Base-by-base conservation (phyloP, 1,140 invertebrate species). In the Andricus grossulariae region DNA sequence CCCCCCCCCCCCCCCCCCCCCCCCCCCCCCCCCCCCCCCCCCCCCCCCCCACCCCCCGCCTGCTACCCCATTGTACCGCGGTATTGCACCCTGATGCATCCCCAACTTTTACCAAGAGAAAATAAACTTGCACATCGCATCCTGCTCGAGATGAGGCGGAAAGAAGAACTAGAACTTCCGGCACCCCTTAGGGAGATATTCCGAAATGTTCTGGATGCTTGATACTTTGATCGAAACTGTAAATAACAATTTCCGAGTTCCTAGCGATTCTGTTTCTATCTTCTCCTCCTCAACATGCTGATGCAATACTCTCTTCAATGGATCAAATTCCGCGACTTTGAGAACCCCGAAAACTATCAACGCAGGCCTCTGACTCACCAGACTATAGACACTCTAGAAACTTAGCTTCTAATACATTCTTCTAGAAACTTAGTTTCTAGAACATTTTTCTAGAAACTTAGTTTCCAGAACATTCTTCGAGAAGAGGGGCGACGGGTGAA, bases 171-270 rank as follows among this genome's bases (percentile, higher is more conserved):
- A 10, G 39, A 45, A 45, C 39, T 45, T 39, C 13, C 32, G 15
- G 25, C 60, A 66, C 60, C 32, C 25, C 60, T 54, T 16, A 18
- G 52, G 52, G 52, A 54, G 18, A n/a, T n/a, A 19, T 54, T 54
- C n/a, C 3, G 52, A 54, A 54, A n/a, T 18, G 52, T 54, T 54
- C 52, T 4, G 18, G 52, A 18, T 54, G 10, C 52, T 54, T 54
- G 52, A 54, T 54, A 54, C 52, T 54, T 54, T 54, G 52, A 54
- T 54, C 52, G 52, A 54, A 54, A 54, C 52, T 54, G 16, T 54
- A 39, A 66, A 66, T 66, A 66, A 66, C 25, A 39, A 66, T 32
- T 66, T 66, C 25, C 32, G 39, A 66, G 25, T n/a, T 66, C 39
- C n/a, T 39, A 32, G 57, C 25, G 13, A 32, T 60, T 32, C 57